phyloP scores from a whole-genome alignment of 2,113 vertebrate genomes.

The Eudyptes chrysolophus region DNA sequence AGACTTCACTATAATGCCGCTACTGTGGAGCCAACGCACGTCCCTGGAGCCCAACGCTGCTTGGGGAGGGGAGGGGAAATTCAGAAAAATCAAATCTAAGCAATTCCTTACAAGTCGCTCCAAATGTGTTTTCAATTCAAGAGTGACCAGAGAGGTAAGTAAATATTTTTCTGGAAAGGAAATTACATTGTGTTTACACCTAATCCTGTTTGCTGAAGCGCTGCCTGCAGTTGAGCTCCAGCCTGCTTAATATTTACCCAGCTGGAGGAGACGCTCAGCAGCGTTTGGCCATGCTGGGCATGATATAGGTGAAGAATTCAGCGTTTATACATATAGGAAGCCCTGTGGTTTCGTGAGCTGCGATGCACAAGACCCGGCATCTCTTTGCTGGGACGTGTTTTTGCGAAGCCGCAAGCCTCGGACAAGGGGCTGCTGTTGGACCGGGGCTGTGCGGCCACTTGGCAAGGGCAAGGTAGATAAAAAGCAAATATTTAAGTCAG shows the following conservation, averaged over 20 bases:
- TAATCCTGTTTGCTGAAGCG: not conserved
- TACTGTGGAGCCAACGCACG: not conserved
- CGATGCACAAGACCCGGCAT: fast-evolving
- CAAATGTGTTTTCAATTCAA: not conserved
- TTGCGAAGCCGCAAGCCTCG: not conserved
- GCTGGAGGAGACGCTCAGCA: not conserved
- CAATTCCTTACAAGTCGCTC: not conserved
- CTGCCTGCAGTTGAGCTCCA: not conserved
- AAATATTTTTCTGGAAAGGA: slow-evolving; percentile 44
- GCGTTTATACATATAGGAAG: not conserved
- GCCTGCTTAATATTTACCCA: slow-evolving; percentile 1
- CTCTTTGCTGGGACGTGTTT: not conserved
- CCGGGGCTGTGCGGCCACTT: fast-evolving
- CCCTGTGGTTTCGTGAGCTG: not conserved
- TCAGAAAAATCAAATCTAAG: not conserved
- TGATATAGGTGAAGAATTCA: not conserved
- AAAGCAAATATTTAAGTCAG: not conserved
- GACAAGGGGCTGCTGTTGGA: slow-evolving; percentile 18
- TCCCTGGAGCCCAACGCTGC: not conserved
- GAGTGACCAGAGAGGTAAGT: slow-evolving; percentile 1
- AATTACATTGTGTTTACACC: not conserved
- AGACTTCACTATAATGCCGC: not conserved
- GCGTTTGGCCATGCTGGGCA: not conserved
- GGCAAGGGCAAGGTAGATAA: not conserved
- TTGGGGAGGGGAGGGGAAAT: fast-evolving